Percentiles rank a stretch among this genome's conserved stretches.
phyloP scores from a whole-genome alignment of 2,113 vertebrate genomes.

The Psittacus erithacus region DNA sequence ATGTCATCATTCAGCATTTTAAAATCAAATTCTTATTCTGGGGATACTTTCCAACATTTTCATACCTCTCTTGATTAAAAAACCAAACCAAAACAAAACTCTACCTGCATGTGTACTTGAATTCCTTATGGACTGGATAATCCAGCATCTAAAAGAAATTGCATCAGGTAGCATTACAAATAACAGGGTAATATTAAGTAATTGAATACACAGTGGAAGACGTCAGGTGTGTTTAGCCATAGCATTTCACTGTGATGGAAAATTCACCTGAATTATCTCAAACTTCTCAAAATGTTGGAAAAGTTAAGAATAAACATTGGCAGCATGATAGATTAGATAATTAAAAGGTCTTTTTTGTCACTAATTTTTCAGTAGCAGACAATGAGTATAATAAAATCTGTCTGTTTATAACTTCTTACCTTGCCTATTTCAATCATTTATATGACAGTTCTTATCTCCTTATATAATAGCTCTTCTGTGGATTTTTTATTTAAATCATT shows the following conservation, averaged over 20 bases:
- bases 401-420: neutral
- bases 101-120: neutral
- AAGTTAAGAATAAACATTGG: neutral
- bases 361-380: constrained; percentile 2
- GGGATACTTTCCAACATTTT: neutral
- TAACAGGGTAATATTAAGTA: neutral
- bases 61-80: neutral
- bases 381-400: neutral
- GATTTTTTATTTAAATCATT: neutral
- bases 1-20: neutral
- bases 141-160: neutral
- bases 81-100: neutral
- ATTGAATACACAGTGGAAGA: neutral
- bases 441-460: neutral
- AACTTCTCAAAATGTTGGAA: constrained; percentile 38
- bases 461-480: neutral
- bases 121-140: neutral
- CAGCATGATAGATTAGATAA: constrained; percentile 43
- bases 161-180: neutral
- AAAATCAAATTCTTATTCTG: neutral
- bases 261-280: neutral
- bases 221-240: neutral
- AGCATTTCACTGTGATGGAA: neutral
- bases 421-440: neutral
- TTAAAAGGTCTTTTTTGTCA: constrained; percentile 11